Evolutionary conservation across 2,113 vertebrate genomes (phyloP).

Genomic region (Sardina pilchardus): DNA sequence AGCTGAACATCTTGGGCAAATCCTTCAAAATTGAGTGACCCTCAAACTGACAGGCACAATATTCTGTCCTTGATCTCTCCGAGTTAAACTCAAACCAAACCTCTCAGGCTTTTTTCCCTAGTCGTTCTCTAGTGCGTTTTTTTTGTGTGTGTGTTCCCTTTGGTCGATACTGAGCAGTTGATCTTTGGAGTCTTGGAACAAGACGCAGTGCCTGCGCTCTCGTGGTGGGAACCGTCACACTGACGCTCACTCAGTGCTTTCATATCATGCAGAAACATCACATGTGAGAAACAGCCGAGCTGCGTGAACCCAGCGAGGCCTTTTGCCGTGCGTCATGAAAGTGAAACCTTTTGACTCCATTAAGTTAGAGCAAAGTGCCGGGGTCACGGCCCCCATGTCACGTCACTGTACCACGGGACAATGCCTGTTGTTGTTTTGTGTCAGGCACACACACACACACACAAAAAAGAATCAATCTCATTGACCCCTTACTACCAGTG

Average conservation of each 20-base stretch:
- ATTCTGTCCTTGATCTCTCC: not conserved
- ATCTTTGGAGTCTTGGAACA: not conserved
- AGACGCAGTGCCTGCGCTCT: not conserved
- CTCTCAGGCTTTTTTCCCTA: not conserved
- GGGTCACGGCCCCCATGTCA: conserved; percentile 1
- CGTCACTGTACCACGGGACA: conserved; percentile 14
- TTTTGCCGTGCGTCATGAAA: not conserved
- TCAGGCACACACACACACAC: not conserved
- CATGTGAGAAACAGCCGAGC: not conserved
- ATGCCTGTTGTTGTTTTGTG: conserved; percentile 31
- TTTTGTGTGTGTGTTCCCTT: not conserved
- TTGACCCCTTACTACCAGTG: conserved; percentile 24
- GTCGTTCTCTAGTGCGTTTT: not conserved
- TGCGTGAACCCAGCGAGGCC: not conserved
- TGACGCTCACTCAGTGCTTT: not conserved
- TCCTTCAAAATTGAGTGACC: not conserved
- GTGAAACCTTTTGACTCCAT: not conserved
- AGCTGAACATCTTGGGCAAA: not conserved
- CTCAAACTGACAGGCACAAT: not conserved
- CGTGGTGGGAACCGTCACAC: not conserved
- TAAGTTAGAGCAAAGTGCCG: not conserved
- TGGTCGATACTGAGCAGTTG: not conserved
- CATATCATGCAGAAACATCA: not conserved
- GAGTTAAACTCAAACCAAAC: not conserved
- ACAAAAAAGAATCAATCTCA: conserved; percentile 41